Evolutionary conservation across 2,797 vertebrate genomes (phyloP).

Genomic region (Lepus oiostolus): DNA sequence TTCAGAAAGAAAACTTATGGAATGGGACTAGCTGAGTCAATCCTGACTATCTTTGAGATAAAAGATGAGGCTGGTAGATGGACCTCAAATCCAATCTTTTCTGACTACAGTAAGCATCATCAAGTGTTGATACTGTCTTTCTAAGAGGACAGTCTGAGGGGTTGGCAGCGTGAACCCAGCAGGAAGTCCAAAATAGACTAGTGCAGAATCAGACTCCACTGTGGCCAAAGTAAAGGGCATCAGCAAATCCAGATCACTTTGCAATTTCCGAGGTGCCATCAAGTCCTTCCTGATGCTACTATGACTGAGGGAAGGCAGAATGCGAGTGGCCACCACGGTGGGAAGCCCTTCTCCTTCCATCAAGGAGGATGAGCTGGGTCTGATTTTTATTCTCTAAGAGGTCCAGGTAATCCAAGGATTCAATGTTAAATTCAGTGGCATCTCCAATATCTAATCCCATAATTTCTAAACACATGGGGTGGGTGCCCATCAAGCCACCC

Average conservation of each 20-base stretch:
- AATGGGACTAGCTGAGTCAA: slow-evolving; percentile 6
- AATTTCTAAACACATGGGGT: too few relatives aligned
- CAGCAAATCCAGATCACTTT: slow-evolving; percentile 85
- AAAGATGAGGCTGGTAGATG: neutral
- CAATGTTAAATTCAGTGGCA: too few relatives aligned
- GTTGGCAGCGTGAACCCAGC: slow-evolving; percentile 94
- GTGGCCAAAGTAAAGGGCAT: slow-evolving; percentile 93
- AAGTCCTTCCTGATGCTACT: slow-evolving; percentile 90
- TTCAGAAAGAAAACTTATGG: slow-evolving; percentile 38
- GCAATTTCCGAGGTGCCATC: slow-evolving; percentile 83
- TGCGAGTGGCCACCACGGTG: too few relatives aligned
- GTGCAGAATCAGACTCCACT: slow-evolving; percentile 96
- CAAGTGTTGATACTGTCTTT: slow-evolving; percentile 61
- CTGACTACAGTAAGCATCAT: neutral
- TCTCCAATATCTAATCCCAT: too few relatives aligned
- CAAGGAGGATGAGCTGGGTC: too few relatives aligned
- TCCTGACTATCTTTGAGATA: slow-evolving; percentile 17
- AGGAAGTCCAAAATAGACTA: slow-evolving; percentile 96
- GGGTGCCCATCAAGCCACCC: too few relatives aligned
- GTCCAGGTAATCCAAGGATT: too few relatives aligned
- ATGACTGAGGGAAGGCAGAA: too few relatives aligned
- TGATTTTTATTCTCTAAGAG: too few relatives aligned
- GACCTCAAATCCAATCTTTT: slow-evolving; percentile 42
- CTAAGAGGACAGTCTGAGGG: slow-evolving; percentile 88
- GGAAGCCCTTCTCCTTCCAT: too few relatives aligned